Base-by-base conservation (phyloP, 2,888 invertebrate genomes). In the Philereme transversata region DNA sequence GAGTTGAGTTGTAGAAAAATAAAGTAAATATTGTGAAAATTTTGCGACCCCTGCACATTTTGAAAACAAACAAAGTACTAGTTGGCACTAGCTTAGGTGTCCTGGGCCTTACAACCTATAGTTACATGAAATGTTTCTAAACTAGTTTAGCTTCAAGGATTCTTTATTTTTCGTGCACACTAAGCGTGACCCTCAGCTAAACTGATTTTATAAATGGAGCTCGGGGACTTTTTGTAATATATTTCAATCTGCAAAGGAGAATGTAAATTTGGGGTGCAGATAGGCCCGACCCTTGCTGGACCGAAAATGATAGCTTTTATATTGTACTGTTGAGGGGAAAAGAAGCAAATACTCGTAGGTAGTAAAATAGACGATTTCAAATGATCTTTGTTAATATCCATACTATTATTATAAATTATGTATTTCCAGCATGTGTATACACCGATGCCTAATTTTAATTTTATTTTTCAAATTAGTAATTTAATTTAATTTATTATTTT, bases 191-290 rank as follows among this genome's bases (percentile, higher is more conserved):
- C 48, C 4, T 11, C 5, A 38, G 36, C 6, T 50, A 11, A 49
- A 4, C 35, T 53, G 62, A 67, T 62, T 57, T 64, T 51, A 34
- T 52, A 54, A 59, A 61, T 66, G 69, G 67, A 67, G 65, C 68
- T 65, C 22, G 4, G 43, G 58, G 57, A 62, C 48, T 67, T 60
- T 63, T 68, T 53, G 57, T 66, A 64, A 58, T 64, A 69, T 71
- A 69, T 75, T 72, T 70, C 68, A 71, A 70, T 69, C 51, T 57
- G 58, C 63, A 49, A 57, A 48, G 68, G 69, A 67, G 69, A 68
- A 77, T 77, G 75, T 74, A 77, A 77, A 77, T 77, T 74, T 64
- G 43, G 67, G 36, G 36, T 7, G 36, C 36, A 38, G 36, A 38
- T 38, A 38, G 36, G 66, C 46, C 64, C 65, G 70, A 56, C 64